Evolutionary conservation across 1,140 invertebrate species (phyloP).

Genomic region (Battus philenor): DNA sequence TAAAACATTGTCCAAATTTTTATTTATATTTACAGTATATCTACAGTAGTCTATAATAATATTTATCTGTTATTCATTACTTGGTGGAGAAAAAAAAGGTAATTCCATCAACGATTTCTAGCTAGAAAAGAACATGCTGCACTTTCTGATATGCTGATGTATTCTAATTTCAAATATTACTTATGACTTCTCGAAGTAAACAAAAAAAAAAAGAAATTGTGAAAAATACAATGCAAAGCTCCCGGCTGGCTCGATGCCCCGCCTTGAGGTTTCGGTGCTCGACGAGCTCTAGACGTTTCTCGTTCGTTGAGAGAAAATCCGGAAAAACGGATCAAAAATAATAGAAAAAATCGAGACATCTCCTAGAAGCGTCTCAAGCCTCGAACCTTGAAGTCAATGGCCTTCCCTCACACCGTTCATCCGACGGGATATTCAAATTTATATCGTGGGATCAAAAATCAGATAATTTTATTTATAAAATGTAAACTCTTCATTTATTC

Average conservation of each 20-base stretch:
- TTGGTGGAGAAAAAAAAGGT: too few relatives aligned
- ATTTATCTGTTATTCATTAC: too few relatives aligned
- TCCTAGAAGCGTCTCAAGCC: conserved; percentile 64
- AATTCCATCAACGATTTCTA: too few relatives aligned
- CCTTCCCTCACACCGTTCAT: conserved; percentile 36
- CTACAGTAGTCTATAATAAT: too few relatives aligned
- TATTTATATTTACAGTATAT: too few relatives aligned
- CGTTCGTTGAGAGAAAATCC: conserved; percentile 35
- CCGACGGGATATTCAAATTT: too few relatives aligned
- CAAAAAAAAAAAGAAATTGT: conserved; percentile 35
- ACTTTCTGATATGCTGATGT: not conserved
- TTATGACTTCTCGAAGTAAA: conserved; percentile 22
- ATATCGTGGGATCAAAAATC: too few relatives aligned
- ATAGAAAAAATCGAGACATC: conserved; percentile 72
- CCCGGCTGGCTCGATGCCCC: conserved; percentile 12
- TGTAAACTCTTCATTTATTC: too few relatives aligned
- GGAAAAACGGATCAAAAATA: conserved; percentile 69
- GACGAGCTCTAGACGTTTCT: conserved; percentile 56
- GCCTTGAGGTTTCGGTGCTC: conserved; percentile 31
- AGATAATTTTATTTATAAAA: too few relatives aligned
- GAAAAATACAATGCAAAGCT: conserved; percentile 22
- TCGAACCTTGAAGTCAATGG: conserved; percentile 51
- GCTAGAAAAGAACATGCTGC: too few relatives aligned
- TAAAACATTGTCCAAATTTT: too few relatives aligned
- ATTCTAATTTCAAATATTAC: conserved; percentile 17